Conservation (phyloP, 2,888 invertebrate genomes). For the Willowsia nigromaculata region DNA sequence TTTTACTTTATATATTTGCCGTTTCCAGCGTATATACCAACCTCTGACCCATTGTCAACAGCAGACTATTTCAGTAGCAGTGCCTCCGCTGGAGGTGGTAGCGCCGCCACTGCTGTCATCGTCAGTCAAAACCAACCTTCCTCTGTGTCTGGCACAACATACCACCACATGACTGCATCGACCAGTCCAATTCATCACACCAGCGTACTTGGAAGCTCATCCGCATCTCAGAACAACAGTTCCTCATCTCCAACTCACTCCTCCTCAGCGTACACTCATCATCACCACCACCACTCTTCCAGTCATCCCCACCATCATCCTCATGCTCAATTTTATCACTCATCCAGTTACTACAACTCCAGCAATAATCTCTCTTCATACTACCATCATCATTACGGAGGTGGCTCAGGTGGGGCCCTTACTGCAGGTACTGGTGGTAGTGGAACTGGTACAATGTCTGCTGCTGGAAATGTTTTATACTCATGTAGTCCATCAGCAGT, state of each 20-base stretch:
- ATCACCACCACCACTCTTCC: conserved; percentile 61
- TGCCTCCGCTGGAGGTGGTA: conserved; percentile 59
- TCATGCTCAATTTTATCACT: conserved; percentile 72
- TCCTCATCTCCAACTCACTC: conserved; percentile 63
- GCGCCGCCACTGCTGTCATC: conserved; percentile 57
- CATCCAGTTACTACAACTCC: conserved; percentile 75
- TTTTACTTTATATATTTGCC: neutral
- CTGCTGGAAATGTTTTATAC: conserved; percentile 61
- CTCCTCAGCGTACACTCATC: conserved; percentile 48
- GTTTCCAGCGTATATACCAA: conserved; percentile 52
- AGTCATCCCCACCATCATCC: conserved; percentile 63
- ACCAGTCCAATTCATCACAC: conserved; percentile 74
- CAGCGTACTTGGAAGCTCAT: conserved; percentile 40
- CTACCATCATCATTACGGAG: conserved; percentile 64
- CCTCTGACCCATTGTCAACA: conserved; percentile 73
- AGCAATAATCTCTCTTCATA: conserved; percentile 68
- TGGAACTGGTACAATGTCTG: conserved; percentile 48
- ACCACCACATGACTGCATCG: conserved; percentile 77
- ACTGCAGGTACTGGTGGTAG: conserved; percentile 34
- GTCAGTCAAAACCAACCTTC: conserved; percentile 61
- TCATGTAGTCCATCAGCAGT: conserved; percentile 58
- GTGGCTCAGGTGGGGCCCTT: conserved; percentile 47
- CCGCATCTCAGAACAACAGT: conserved; percentile 58
- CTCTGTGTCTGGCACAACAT: conserved; percentile 63
- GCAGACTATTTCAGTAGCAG: conserved; percentile 75